Percentiles rank a stretch among this genome's conserved stretches.
Conservation (phyloP, 2,113 vertebrate genomes). For the Aplodontia rufa region DNA sequence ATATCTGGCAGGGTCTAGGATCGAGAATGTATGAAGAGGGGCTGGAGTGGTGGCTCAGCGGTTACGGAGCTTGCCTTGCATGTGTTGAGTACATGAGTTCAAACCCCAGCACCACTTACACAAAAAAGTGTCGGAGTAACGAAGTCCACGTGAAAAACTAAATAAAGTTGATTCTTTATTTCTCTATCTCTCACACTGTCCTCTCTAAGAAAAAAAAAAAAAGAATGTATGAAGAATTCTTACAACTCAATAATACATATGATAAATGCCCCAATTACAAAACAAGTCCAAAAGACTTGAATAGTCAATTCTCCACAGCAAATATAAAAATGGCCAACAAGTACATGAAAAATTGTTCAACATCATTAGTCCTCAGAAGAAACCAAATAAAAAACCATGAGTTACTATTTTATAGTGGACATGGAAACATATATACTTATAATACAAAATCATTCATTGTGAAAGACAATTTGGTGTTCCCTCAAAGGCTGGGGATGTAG, state of each 20-base stretch:
- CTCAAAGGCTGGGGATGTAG: background rate
- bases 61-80: too few species aligned
- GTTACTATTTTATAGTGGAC: background rate
- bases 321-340: background rate
- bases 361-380: background rate
- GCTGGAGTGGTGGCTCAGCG: too few species aligned
- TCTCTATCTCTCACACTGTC: too few species aligned
- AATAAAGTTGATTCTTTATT: too few species aligned
- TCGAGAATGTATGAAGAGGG: too few species aligned
- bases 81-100: too few species aligned
- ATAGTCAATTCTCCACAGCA: background rate
- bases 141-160: too few species aligned
- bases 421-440: too few species aligned
- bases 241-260: background rate
- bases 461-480: background rate
- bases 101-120: too few species aligned
- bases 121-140: too few species aligned
- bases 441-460: background rate
- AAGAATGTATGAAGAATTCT: conserved; percentile 11
- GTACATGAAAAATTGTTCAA: background rate
- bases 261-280: background rate
- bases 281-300: background rate
- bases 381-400: conserved; percentile 37
- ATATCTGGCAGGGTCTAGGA: background rate
- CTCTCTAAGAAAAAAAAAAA: too few species aligned